These are phyloP conservation scores for Saguinus midas DNA, from an alignment of 2,113 vertebrate species.

Conservation along the genomic window DNA sequence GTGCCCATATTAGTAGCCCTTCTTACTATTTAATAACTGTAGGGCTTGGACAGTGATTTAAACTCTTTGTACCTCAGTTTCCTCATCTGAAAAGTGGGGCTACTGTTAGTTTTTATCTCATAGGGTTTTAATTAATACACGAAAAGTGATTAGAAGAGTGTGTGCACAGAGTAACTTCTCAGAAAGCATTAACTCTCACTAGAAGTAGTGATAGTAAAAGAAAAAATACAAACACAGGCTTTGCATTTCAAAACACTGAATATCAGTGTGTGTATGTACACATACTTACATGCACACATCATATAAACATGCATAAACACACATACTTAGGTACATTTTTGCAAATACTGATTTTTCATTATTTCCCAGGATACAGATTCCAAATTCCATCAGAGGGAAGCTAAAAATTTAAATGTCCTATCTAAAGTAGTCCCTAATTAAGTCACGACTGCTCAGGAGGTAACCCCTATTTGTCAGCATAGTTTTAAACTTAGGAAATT, in stretches of 20 bases:
- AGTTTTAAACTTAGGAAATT: not conserved
- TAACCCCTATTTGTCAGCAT: not conserved
- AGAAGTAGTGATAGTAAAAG: not conserved
- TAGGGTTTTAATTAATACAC: not conserved
- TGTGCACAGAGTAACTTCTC: not conserved
- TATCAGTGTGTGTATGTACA: not conserved
- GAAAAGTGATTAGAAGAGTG: not conserved
- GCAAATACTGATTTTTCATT: not conserved
- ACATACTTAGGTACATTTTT: not conserved
- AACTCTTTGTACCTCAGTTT: not conserved
- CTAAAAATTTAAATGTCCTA: not conserved
- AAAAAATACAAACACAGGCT: not conserved
- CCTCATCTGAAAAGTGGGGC: not conserved
- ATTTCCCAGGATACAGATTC: not conserved
- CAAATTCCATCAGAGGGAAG: not conserved
- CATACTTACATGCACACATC: not conserved
- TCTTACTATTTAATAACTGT: not conserved
- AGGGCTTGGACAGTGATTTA: not conserved
- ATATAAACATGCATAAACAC: not conserved
- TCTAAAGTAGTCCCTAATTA: not conserved
- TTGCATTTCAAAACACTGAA: not conserved
- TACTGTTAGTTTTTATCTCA: not conserved
- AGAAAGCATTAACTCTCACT: not conserved
- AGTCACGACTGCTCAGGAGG: not conserved
- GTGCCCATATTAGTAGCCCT: not conserved